Evolutionary conservation across 1,140 invertebrate species (phyloP), one percentile per base, ranked within the genome.

Genomic region (Maconellicoccus hirsutus): DNA sequence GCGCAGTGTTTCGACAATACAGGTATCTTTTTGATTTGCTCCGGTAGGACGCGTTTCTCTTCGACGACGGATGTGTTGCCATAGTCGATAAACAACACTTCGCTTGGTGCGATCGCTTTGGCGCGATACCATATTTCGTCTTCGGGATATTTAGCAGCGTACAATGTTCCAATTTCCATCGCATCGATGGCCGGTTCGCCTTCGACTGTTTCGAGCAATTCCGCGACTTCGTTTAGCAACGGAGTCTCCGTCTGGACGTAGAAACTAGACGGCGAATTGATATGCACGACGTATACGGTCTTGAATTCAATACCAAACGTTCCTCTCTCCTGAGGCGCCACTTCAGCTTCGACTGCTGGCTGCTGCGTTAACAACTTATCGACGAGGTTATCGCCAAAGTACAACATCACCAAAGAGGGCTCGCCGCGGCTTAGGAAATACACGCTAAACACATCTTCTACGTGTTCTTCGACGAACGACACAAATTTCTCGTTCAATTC

Each of bases 71-170:
- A 70, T 10, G 39, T 19, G 29, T 73, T 90, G 7, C 92, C 92
- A 77, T 87, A 93, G 77, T 95, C 92, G 2, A 93, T 85, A 76
- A 92, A 94, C 26, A 86, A 82, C 0, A 93, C 86, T 0, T 71
- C 33, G 26, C 33, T 14, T 27, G 7, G 14, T 69, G 25, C 1
- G 23, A 69, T 63, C 3, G 52, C 21, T 38, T 59, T 69, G 38
- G 73, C 73, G 59, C 82, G 75, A 70, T 81, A 81, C 80, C 81
- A 91, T 75, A 87, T 86, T 1, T 78, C 81, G 76, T 89, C 86
- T 0, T 71, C 3, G 22, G 42, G 27, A 16, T 84, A 84, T 61
- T 83, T 80, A 0, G 82, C 86, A 0, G 82, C 87, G 76, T 87
- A 90, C 0, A 89, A 33, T 7, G 42, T 27, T 14, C 70, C 73